Conservation (phyloP, 2,797 vertebrate genomes). For the Danio tinwini region DNA sequence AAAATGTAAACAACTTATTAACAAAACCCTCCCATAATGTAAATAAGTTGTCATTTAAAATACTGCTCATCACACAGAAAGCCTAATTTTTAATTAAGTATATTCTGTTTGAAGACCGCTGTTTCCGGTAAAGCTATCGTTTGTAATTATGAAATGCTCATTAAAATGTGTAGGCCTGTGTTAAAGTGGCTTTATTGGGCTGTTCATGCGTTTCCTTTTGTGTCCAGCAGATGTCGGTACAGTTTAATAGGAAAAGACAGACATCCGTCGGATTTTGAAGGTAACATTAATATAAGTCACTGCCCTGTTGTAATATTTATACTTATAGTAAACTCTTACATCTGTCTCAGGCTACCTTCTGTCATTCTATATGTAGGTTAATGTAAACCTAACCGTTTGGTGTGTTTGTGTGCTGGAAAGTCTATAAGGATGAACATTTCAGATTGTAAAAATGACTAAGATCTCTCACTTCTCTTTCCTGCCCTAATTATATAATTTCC, state of each 20-base stretch:
- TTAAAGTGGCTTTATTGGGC: too few species aligned
- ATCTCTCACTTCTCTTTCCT: conserved; percentile 1
- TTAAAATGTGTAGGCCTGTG: too few species aligned
- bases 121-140: too few species aligned
- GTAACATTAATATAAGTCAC: background rate
- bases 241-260: conserved; percentile 16
- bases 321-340: background rate
- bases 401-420: background rate
- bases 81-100: too few species aligned
- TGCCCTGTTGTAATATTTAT: background rate
- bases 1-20: too few species aligned
- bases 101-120: too few species aligned
- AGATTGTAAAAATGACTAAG: conserved; percentile 1
- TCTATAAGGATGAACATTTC: background rate
- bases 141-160: too few species aligned
- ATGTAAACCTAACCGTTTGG: background rate
- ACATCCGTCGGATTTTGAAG: background rate
- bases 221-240: conserved; percentile 55
- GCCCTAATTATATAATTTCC: conserved; percentile 7
- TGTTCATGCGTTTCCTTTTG: conserved; percentile 11
- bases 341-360: background rate
- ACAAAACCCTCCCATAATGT: too few species aligned
- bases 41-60: too few species aligned
- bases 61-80: too few species aligned
- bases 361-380: background rate